Conservation (phyloP, 1,140 invertebrate species). For the Planococcus citri region DNA sequence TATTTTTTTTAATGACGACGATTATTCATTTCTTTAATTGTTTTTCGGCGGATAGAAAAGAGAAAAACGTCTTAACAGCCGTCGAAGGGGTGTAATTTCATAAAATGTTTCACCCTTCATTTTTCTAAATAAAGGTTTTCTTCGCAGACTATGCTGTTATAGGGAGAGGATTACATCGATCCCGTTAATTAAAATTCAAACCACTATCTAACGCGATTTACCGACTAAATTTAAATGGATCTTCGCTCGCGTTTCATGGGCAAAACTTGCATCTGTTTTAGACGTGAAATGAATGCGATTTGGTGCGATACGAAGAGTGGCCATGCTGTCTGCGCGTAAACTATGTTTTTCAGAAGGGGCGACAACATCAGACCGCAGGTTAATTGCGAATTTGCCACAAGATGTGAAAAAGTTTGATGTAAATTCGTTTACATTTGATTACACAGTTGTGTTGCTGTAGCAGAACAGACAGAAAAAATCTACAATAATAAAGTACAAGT, state of each 20-base stretch:
- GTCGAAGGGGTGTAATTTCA: constrained; percentile 9
- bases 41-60: neutral
- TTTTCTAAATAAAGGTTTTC: constrained; percentile 9
- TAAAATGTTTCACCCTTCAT: constrained; percentile 18
- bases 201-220: constrained; percentile 13
- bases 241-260: neutral
- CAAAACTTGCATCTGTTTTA: neutral
- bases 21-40: constrained; percentile 21
- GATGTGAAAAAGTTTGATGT: too few species aligned
- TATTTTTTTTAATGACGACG: constrained; percentile 11
- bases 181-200: constrained; percentile 20
- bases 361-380: too few species aligned
- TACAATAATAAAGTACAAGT: too few species aligned
- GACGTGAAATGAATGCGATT: neutral
- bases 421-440: too few species aligned
- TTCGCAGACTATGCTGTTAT: too few species aligned
- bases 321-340: too few species aligned
- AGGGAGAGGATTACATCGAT: constrained; percentile 1
- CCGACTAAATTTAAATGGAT: neutral
- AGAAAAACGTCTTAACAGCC: neutral
- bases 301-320: too few species aligned
- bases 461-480: too few species aligned
- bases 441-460: too few species aligned
- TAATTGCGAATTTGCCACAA: too few species aligned
- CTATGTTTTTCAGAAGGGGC: too few species aligned